phyloP scores from a whole-genome alignment of 2,797 vertebrate species.

The Parotocinclus haroldoi region DNA sequence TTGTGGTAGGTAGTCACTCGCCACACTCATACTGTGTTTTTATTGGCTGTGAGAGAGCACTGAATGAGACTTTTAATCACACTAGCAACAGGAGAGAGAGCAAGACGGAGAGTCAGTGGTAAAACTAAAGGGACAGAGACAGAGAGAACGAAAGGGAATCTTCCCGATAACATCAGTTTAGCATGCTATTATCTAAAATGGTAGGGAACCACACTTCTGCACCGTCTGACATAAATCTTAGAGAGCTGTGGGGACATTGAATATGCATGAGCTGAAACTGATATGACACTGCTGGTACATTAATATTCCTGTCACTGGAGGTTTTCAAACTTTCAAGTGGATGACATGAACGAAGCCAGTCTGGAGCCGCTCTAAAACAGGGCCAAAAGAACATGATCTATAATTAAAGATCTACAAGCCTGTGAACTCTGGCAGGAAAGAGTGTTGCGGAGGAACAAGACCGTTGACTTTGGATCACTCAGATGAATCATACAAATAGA shows the following conservation, averaged over 20 bases:
- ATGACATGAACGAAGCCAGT: slow-evolving; percentile 93
- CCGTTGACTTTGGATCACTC: slow-evolving; percentile 70
- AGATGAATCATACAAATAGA: slow-evolving; percentile 65
- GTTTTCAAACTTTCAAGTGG: slow-evolving; percentile 99
- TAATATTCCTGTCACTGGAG: slow-evolving; percentile 99
- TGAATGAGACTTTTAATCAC: slow-evolving; percentile 14
- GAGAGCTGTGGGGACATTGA: slow-evolving; percentile 94
- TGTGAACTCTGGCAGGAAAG: slow-evolving; percentile 72
- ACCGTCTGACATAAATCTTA: slow-evolving; percentile 99
- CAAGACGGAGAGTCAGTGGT: slow-evolving; percentile 5
- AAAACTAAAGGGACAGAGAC: slow-evolving; percentile 17
- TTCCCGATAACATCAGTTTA: slow-evolving; percentile 98
- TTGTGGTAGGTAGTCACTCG: slow-evolving; percentile 32
- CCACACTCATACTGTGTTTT: slow-evolving; percentile 34
- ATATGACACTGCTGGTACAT: slow-evolving; percentile 99
- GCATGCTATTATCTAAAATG: slow-evolving; percentile 99
- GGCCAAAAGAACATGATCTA: slow-evolving; percentile 89
- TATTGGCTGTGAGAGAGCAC: slow-evolving; percentile 7
- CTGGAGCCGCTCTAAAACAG: slow-evolving; percentile 91
- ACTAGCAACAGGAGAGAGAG: slow-evolving; percentile 29
- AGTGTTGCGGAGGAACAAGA: slow-evolving; percentile 43
- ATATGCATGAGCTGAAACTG: slow-evolving; percentile 99
- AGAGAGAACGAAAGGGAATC: slow-evolving; percentile 61
- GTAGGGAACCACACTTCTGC: slow-evolving; percentile 98
- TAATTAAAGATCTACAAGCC: slow-evolving; percentile 84